Evolutionary conservation across 2,113 vertebrate genomes (phyloP), one percentile per base, ranked within the genome.

Genomic region (Bothrops jararaca): DNA sequence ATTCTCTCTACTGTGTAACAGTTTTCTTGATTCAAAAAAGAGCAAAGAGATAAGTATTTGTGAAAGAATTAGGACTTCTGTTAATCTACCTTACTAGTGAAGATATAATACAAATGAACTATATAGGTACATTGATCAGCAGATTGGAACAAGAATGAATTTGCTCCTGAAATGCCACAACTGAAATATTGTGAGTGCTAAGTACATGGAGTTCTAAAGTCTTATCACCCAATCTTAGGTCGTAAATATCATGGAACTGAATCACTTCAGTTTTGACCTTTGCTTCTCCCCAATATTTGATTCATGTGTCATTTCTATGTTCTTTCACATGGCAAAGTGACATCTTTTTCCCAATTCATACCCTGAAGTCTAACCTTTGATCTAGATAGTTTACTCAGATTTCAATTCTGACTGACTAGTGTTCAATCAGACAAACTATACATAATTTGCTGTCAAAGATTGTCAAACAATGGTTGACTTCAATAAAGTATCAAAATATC

Each of bases 391-490:
- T 96, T 94, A 50, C 94, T 96, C 88, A n/a, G 94, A 97, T 96
- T 96, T 96, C 97, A 96, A 94, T 95, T 96, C 93, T 91, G 0
- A 97, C 93, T 92, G 96, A 96, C 96, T 95, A 94, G 93, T 93
- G 96, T 95, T 96, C 96, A 96, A 94, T 93, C 92, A 95, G 91
- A 94, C 93, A 96, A 96, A 95, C 97, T 97, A 97, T 97, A 96
- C 97, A 97, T 96, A 96, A 97, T 96, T 97, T 97, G 96, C 97
- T 97, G 95, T 97, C 97, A 97, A 92, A 97, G 95, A 89, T 90
- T 96, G 97, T 97, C 97, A 98, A 95, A 97, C 97, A 97, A 97
- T 90, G 96, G 95, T 96, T 95, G 95, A 97, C 97, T 97, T 97
- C 94, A 96, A 97, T 88, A 95, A 96, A 96, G 95, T 93, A 96